Evolutionary conservation across 2,888 invertebrate species (phyloP), one percentile per base, ranked within the genome.

Genomic region (Peribatodes rhomboidaria): DNA sequence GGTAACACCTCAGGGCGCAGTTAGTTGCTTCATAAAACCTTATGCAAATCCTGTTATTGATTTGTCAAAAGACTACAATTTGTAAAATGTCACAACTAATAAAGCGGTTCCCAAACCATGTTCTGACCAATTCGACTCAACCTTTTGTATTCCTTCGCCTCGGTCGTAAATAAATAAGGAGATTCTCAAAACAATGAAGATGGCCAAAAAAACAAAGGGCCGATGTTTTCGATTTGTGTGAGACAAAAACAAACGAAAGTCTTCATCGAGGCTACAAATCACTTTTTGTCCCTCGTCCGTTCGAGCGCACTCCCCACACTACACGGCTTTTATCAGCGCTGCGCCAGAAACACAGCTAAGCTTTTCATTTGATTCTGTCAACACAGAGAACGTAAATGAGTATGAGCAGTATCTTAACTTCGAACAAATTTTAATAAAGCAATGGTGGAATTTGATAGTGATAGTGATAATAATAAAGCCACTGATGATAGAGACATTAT

Each of bases 211-310:
- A 71, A 65, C 52, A 65, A 58, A 47, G 37, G 39, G 37, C 65
- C 69, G 68, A 69, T 67, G 67, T 75, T 76, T 73, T 73, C 68
- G 69, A 73, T 68, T 69, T 72, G 73, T 72, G 73, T 75, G 73
- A 78, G 78, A 84, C 79, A 87, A 87, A 88, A 86, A 85, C 82
- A 79, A 79, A 60, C 49, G 65, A 71, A 86, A 83, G 79, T 83
- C 85, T 84, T 84, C 87, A 87, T 87, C 85, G 79, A 68, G 77
- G 77, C 80, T 80, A 90, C 89, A 89, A 89, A 88, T 89, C 86
- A 87, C 83, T 82, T 79, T 88, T 85, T 76, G 76, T 73, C 68
- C 44, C 67, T 61, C 74, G 53, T 33, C 44, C 61, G 35, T n/a
- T n/a, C n/a, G 1, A 14, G 3, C 27, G 6, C 39, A 11, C 55